Percentiles rank a stretch among this genome's conserved stretches.
Conservation (phyloP, 1,140 invertebrate species). For the Drosophila rufa region DNA sequence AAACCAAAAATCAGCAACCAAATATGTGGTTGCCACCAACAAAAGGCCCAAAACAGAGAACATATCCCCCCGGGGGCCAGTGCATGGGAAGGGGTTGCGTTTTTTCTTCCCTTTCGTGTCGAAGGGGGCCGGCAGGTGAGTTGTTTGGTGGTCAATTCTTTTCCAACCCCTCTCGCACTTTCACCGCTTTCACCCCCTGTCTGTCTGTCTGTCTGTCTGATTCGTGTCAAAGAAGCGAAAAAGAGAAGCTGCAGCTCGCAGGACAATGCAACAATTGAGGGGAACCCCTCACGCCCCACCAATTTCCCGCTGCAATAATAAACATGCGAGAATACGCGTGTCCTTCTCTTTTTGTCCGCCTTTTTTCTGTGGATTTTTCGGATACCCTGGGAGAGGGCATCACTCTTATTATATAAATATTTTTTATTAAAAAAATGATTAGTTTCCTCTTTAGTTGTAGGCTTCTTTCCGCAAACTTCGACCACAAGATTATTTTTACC, state of each 20-base stretch:
- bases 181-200: background rate
- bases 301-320: constrained; percentile 62
- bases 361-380: background rate
- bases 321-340: constrained; percentile 73
- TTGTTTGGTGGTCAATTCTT: constrained; percentile 68
- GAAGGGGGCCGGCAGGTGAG: constrained; percentile 52
- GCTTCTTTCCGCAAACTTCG: too few relatives aligned
- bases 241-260: constrained; percentile 34
- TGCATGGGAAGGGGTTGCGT: constrained; percentile 17
- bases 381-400: background rate
- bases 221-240: constrained; percentile 29
- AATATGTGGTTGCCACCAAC: constrained; percentile 82
- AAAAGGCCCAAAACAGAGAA: constrained; percentile 75
- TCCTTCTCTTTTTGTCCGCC: constrained; percentile 19
- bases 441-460: too few relatives aligned
- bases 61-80: constrained; percentile 19
- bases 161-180: constrained; percentile 4
- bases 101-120: background rate
- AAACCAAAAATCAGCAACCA: constrained; percentile 85
- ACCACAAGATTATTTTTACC: too few relatives aligned
- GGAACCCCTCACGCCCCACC: background rate
- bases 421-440: background rate
- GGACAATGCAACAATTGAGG: constrained; percentile 36
- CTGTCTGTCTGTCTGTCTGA: constrained; percentile 17
- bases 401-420: too few relatives aligned